Evolutionary conservation across 2,888 invertebrate species (phyloP), one percentile per base, ranked within the genome.

Genomic region (Eueremaeus valkanovi): DNA sequence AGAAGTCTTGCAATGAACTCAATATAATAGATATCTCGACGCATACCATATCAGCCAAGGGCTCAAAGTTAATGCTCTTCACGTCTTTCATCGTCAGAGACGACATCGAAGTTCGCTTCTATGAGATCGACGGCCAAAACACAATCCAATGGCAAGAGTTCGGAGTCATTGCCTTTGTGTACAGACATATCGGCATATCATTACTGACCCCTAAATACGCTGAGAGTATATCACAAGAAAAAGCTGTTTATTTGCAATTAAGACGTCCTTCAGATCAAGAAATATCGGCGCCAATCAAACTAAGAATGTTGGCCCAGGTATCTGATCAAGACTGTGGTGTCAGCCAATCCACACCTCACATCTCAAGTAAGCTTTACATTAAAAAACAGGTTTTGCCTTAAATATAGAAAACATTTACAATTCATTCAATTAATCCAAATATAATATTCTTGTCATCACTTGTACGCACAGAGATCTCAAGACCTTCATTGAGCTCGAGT

Each of bases 21-120:
- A 70, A 45, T 29, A 16, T 70, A 1, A 70, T 45, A 11, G 70
- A 70, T 16, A 29, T 70, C 24, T 70, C 70, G 1, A 42, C 70
- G 1, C 11, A 42, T 27, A 27, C 24, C 3, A 45, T 42, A 27
- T 45, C 70, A 42, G 24, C 29, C 8, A 42, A 45, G 11, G 70
- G 70, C 0, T 42, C 45, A 13, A 70, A 70, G 16, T 8, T 70
- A 27, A 70, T 70, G 70, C 42, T 70, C 18, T 70, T 70, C 45
- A 45, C 45, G 29, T 29, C 42, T 16, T 70, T 29, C 21, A 86
- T 88, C 42, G 84, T 85, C 77, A 87, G 87, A 85, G 96, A 96
- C 84, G 96, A 96, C 83, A 92, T 95, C 79, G 89, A 91, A 79
- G 89, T 97, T 78, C 87, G 92, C 78, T 95, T 97, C 85, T 95